Percentiles rank a stretch among this genome's conserved stretches.
Conservation (phyloP, 30 jellyfish, hydroid and myxozoan genomes). For the Clytia hemisphaerica region DNA sequence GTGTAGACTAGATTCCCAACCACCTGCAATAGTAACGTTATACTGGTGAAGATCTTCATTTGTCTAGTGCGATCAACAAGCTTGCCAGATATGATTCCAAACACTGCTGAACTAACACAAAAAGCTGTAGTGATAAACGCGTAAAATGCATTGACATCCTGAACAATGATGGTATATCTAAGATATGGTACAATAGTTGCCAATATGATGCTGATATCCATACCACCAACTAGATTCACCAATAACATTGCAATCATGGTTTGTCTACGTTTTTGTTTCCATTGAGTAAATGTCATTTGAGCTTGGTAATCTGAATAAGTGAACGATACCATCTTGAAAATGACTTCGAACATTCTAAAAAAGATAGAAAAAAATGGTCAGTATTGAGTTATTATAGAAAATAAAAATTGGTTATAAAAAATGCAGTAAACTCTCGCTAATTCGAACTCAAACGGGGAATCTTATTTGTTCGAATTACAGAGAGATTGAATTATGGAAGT, state of each 20-base stretch:
- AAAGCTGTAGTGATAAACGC: background rate
- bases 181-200: background rate
- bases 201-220: background rate
- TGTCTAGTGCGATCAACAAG: background rate
- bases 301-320: background rate
- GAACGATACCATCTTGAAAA: background rate
- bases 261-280: background rate
- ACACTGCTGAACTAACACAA: background rate
- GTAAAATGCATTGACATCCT: background rate
- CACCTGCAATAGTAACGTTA: background rate
- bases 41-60: background rate
- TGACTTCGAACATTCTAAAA: too few relatives aligned
- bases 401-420: too few relatives aligned
- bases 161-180: background rate
- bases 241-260: background rate
- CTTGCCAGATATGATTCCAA: background rate
- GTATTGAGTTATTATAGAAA: too few relatives aligned
- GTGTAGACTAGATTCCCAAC: conserved; percentile 16
- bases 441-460: too few relatives aligned
- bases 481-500: too few relatives aligned
- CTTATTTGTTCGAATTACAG: too few relatives aligned
- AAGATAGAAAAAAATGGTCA: too few relatives aligned
- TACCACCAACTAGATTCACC: background rate
- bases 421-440: too few relatives aligned
- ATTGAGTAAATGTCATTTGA: too few relatives aligned